These are phyloP conservation scores for Hippocampus guttulatus DNA, from an alignment of 2,113 vertebrate genomes.

Conservation along the genomic window DNA sequence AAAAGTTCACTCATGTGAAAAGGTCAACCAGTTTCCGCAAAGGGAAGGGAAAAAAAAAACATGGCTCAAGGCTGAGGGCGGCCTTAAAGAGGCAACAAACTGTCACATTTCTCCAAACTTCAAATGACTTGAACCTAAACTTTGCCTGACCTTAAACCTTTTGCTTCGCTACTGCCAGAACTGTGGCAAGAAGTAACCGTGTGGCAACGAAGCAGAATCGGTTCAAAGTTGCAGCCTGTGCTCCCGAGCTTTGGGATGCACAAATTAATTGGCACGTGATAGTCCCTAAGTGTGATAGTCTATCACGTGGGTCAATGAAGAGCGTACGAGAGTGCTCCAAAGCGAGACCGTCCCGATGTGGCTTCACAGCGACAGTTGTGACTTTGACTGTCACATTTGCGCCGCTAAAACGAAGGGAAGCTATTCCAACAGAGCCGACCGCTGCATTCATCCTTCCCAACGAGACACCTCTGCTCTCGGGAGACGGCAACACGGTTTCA, in stretches of 20 bases:
- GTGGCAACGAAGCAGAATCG: background rate
- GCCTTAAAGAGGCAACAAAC: conserved; percentile 1
- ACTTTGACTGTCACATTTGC: background rate
- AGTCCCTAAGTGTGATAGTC: too few relatives aligned
- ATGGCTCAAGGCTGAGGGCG: background rate
- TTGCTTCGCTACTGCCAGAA: background rate
- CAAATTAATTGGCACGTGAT: background rate
- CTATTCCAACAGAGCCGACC: conserved; percentile 2
- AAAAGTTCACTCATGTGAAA: background rate
- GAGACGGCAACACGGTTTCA: conserved; percentile 19
- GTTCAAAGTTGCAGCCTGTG: background rate
- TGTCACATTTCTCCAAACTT: background rate
- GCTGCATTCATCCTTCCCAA: conserved; percentile 23
- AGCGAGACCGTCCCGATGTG: background rate
- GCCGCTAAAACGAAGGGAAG: background rate
- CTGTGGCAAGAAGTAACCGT: background rate
- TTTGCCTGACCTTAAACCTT: background rate
- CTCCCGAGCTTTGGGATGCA: background rate
- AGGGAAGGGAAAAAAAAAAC: background rate
- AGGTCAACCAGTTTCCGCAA: background rate
- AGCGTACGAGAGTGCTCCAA: background rate
- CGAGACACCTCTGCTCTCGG: background rate
- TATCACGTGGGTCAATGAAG: background rate
- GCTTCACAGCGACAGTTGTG: background rate
- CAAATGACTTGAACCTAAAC: background rate